Evolutionary conservation across 2,888 invertebrate genomes (phyloP).

Genomic region (Venusia cambrica): DNA sequence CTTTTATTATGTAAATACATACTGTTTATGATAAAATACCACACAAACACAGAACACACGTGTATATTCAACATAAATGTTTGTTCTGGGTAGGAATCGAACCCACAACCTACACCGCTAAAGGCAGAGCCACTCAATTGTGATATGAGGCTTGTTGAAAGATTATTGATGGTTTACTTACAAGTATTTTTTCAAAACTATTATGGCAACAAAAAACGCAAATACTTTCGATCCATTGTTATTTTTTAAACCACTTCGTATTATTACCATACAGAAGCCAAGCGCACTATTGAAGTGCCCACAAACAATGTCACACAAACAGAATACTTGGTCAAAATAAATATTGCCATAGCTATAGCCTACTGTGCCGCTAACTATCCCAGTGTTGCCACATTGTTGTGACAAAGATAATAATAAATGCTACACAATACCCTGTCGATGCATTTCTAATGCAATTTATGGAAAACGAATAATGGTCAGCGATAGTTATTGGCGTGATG

Average conservation of each 20-base stretch:
- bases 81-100: no score
- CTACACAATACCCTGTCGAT: constrained; percentile 62
- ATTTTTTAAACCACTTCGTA: constrained; percentile 20
- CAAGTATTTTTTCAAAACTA: no score
- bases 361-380: constrained; percentile 48
- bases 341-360: constrained; percentile 53
- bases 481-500: constrained; percentile 46
- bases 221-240: no score
- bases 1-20: no score
- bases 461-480: constrained; percentile 45
- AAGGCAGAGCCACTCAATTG: no score
- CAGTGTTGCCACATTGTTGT: constrained; percentile 47
- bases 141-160: no score
- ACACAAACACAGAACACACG: no score
- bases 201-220: no score
- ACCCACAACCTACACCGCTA: no score
- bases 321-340: constrained; percentile 57
- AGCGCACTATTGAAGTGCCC: constrained; percentile 42
- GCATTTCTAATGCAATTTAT: constrained; percentile 75
- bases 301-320: constrained; percentile 56
- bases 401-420: constrained; percentile 73
- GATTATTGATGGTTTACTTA: no score
- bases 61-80: no score
- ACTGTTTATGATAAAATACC: no score
- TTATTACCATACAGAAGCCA: constrained; percentile 31